Percentiles rank a stretch among this genome's conserved stretches.
Conservation (phyloP, 2,888 invertebrate species). For the Lydus trimaculatus region DNA sequence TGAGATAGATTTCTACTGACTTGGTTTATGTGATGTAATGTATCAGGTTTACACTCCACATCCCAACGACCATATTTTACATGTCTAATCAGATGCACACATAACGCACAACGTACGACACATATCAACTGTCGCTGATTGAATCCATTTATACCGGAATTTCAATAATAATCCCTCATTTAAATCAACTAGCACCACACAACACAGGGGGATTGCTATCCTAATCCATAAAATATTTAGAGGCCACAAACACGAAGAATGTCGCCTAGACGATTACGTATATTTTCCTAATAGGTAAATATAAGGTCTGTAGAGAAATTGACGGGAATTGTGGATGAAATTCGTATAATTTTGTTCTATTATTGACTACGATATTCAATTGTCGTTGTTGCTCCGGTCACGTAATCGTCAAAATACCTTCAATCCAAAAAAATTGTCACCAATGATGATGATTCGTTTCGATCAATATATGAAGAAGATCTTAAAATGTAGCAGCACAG, state of each 20-base stretch:
- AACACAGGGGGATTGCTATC: no score
- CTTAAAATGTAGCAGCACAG: neutral
- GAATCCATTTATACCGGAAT: neutral
- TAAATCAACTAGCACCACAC: neutral
- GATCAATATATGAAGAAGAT: slow-evolving; percentile 7
- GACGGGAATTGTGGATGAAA: neutral
- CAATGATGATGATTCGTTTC: neutral
- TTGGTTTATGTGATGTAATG: neutral
- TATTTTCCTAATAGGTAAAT: neutral
- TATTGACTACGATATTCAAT: neutral
- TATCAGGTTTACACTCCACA: neutral
- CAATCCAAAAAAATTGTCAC: slow-evolving; percentile 13
- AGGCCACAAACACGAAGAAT: no score
- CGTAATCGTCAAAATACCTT: slow-evolving; percentile 12
- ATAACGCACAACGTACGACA: neutral
- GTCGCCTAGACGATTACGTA: no score
- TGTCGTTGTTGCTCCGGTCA: neutral
- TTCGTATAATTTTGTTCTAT: neutral
- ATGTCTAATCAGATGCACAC: neutral
- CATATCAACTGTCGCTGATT: neutral
- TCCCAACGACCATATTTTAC: neutral
- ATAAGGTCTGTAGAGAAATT: neutral
- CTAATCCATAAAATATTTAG: no score
- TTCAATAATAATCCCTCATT: neutral
- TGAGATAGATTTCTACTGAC: neutral